Evolutionary conservation across 2,113 vertebrate species (phyloP).

Genomic region (Odontophorus gujanensis): DNA sequence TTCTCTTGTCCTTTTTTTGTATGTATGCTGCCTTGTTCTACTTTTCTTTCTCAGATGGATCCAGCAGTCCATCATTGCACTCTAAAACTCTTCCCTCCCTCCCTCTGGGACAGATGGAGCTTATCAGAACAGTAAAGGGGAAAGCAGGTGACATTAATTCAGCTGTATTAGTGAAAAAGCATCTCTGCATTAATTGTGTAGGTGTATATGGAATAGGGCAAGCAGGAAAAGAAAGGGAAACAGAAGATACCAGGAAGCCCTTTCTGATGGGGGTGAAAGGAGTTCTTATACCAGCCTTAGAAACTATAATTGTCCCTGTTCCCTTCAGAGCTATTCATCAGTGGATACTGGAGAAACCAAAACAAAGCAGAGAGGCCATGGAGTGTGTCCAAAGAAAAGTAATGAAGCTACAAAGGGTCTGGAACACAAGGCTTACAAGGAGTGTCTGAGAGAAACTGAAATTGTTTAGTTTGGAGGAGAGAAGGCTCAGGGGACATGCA

Average conservation of each 20-base stretch:
- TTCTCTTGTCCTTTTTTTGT: neutral
- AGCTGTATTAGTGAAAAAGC: neutral
- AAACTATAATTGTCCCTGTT: neutral
- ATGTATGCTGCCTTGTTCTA: neutral
- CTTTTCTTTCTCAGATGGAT: neutral
- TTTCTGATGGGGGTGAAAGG: neutral
- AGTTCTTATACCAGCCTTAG: fast-evolving
- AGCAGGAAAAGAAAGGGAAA: neutral
- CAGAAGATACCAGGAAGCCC: neutral
- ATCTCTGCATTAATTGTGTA: neutral
- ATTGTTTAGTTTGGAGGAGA: no score
- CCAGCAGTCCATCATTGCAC: neutral
- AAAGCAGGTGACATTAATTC: neutral
- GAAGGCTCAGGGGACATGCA: no score
- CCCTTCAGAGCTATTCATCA: neutral
- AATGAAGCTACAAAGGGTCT: no score
- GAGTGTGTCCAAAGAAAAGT: no score
- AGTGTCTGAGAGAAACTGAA: no score
- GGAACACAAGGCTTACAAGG: no score
- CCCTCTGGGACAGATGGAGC: neutral
- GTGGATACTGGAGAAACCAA: neutral
- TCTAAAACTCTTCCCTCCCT: neutral
- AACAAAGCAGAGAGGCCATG: neutral
- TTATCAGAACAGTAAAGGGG: neutral
- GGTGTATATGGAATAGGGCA: fast-evolving